Evolutionary conservation across 2,797 vertebrate species (phyloP).

Genomic region (Gambelia wislizenii): DNA sequence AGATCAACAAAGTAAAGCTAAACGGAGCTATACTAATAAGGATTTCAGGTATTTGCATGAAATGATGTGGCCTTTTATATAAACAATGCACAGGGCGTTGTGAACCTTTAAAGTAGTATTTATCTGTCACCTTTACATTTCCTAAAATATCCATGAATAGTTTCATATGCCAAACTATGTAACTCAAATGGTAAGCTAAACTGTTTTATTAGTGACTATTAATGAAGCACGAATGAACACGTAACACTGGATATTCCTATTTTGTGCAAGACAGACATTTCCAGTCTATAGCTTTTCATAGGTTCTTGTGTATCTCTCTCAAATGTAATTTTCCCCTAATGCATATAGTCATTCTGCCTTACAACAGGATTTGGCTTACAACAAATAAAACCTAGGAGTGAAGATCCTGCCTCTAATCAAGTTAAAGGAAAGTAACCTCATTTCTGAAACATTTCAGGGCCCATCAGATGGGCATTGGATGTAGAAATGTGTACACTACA

Average conservation of each 20-base stretch:
- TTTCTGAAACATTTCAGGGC: neutral
- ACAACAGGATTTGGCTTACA: neutral
- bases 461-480: neutral
- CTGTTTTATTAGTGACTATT: neutral
- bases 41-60: constrained; percentile 44
- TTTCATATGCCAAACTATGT: neutral
- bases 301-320: neutral
- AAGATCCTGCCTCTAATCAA: neutral
- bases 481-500: neutral
- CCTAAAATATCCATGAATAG: neutral
- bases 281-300: neutral
- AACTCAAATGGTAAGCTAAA: neutral
- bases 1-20: constrained; percentile 57
- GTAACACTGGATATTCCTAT: neutral
- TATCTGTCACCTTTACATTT: constrained; percentile 12
- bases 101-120: constrained; percentile 13
- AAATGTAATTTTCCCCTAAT: neutral
- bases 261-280: neutral
- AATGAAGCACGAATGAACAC: neutral
- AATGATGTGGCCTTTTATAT: constrained; percentile 12
- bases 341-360: neutral
- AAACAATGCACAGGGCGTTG: constrained; percentile 15
- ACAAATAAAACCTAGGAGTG: neutral
- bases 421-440: neutral
- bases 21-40: constrained; percentile 42